Conservation (phyloP, 2,888 invertebrate genomes). For the Campaea margaritaria region DNA sequence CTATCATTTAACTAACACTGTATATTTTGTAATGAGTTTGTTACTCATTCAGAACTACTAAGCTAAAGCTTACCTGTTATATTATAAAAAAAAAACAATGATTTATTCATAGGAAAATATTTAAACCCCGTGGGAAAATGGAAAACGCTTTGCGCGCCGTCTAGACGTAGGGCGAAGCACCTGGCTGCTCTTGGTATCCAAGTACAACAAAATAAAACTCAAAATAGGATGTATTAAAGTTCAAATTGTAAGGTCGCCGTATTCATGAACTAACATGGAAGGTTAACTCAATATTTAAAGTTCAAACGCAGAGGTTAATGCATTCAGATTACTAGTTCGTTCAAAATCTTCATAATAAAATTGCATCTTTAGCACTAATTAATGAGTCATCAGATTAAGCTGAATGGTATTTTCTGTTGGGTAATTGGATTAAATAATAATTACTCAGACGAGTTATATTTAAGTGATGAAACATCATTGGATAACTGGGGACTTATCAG, state of each 20-base stretch:
- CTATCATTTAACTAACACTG: too few relatives aligned
- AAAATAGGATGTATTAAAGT: slow-evolving; percentile 7
- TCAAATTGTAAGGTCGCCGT: background rate
- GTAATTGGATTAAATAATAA: slow-evolving; percentile 11
- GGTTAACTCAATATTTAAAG: background rate
- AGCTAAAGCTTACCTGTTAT: too few relatives aligned
- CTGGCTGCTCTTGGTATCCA: too few relatives aligned
- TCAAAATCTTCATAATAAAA: background rate
- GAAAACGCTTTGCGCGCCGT: too few relatives aligned
- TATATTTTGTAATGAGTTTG: too few relatives aligned
- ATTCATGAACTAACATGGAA: slow-evolving; percentile 6
- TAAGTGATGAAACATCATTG: background rate
- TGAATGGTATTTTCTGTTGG: slow-evolving; percentile 1
- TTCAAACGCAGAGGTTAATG: background rate
- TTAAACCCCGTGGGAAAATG: too few relatives aligned
- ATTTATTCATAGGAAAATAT: too few relatives aligned
- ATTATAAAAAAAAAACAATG: too few relatives aligned
- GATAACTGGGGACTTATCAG: too few relatives aligned
- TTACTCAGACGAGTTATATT: slow-evolving; percentile 3
- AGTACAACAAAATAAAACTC: background rate
- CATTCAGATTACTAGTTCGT: background rate
- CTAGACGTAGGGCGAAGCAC: too few relatives aligned
- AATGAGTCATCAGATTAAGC: slow-evolving; percentile 13
- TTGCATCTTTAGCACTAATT: background rate
- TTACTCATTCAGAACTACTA: too few relatives aligned